Percentiles rank a stretch among this genome's conserved stretches.
Conservation (phyloP, 2,888 invertebrate species). For the Sarcophaga caerulescens region DNA sequence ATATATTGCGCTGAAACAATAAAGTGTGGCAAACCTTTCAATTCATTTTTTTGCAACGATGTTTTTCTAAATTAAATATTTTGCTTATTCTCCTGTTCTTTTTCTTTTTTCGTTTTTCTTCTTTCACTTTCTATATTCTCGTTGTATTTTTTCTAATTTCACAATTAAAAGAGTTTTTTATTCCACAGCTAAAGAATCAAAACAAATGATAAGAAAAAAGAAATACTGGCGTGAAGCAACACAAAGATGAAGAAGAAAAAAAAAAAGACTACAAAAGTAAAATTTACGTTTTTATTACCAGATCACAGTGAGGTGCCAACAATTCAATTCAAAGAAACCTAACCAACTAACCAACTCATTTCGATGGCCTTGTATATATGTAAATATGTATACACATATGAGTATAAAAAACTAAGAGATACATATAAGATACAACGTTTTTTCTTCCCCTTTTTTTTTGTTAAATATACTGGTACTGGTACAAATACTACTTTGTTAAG, state of each 20-base stretch:
- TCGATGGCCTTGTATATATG: not conserved
- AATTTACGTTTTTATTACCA: slow-evolving; percentile 58
- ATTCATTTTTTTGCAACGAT: slow-evolving; percentile 31
- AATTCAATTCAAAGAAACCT: not conserved
- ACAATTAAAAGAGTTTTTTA: slow-evolving; percentile 2
- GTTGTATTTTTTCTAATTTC: not conserved
- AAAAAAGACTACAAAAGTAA: slow-evolving; percentile 17
- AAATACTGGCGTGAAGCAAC: not conserved
- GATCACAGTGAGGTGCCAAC: slow-evolving; percentile 51
- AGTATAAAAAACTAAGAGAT: not conserved
- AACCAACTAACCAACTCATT: not conserved
- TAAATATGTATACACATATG: not conserved
- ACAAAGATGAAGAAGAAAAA: not conserved
- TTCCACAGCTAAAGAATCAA: not conserved
- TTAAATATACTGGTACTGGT: slow-evolving; percentile 20
- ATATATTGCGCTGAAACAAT: slow-evolving; percentile 13
- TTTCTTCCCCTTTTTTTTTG: not conserved
- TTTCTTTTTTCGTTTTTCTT: not conserved
- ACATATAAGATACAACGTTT: not conserved
- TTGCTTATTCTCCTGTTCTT: not conserved
- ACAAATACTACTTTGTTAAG: not conserved
- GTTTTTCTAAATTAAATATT: slow-evolving; percentile 37
- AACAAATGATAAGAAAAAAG: not conserved
- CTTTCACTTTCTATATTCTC: not conserved
- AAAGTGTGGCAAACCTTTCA: slow-evolving; percentile 48